These are phyloP conservation scores for Charina bottae DNA, from an alignment of 2,113 vertebrate genomes.

Conservation along the genomic window DNA sequence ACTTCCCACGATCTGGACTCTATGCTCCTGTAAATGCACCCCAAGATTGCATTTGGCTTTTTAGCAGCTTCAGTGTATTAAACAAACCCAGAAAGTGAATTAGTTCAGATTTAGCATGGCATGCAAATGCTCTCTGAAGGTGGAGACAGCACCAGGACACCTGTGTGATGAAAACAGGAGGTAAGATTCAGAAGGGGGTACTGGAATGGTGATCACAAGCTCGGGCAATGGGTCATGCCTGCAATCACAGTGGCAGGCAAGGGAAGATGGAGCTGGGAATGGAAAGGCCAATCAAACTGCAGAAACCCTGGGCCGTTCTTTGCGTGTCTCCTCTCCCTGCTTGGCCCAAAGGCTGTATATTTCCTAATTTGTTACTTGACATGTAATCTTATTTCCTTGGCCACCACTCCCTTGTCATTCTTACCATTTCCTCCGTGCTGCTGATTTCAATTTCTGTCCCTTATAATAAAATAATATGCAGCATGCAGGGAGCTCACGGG, in stretches of 20 bases:
- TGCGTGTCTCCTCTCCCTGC: fast-evolving
- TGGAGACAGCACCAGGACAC: not conserved
- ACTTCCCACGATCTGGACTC: not conserved
- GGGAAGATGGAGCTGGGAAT: not conserved
- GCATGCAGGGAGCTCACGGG: not conserved
- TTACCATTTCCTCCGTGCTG: not conserved
- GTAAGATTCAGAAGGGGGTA: not conserved
- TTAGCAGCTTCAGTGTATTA: not conserved
- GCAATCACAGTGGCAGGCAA: not conserved
- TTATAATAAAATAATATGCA: not conserved
- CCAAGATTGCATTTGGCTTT: not conserved
- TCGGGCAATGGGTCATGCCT: not conserved
- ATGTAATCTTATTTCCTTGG: not conserved
- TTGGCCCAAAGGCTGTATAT: fast-evolving
- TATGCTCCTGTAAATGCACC: not conserved
- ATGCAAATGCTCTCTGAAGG: not conserved
- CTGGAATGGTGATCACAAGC: not conserved
- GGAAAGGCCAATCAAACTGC: not conserved
- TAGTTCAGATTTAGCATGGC: not conserved
- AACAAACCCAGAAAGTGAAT: not conserved
- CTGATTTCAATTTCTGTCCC: not conserved
- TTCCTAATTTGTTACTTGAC: not conserved
- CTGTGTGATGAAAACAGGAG: no score
- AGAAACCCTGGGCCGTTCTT: not conserved
- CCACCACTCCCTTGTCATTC: not conserved